These are phyloP conservation scores for Sebastolobus altivelis DNA, from an alignment of 2,797 vertebrate genomes.

Conservation along the genomic window DNA sequence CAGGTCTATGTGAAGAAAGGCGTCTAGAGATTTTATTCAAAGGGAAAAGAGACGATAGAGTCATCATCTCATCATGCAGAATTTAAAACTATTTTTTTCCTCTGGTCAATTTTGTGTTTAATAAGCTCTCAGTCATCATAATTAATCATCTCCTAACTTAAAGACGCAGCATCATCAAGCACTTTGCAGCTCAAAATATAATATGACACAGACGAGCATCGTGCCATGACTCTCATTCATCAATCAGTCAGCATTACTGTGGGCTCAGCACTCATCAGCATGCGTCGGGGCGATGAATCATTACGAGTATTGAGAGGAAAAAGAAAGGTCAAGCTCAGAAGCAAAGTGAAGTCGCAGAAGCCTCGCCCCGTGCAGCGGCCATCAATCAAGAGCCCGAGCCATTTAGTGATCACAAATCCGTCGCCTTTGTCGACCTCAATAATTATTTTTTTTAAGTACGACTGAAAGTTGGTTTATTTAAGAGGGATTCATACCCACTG, in stretches of 20 bases:
- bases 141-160: conserved; percentile 37
- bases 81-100: background rate
- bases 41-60: background rate
- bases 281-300: conserved; percentile 44
- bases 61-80: background rate
- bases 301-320: conserved; percentile 22
- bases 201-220: conserved; percentile 17
- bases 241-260: conserved; percentile 47
- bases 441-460: conserved; percentile 15
- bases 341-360: conserved; percentile 19
- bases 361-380: conserved; percentile 1
- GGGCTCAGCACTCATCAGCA: conserved; percentile 42
- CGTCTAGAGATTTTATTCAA: background rate
- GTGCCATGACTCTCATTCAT: conserved; percentile 33
- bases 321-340: conserved; percentile 51
- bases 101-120: conserved; percentile 17
- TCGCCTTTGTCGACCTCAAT: conserved; percentile 35
- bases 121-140: conserved; percentile 20
- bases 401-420: conserved; percentile 51
- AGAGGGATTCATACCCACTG: conserved; percentile 28
- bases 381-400: conserved; percentile 58
- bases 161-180: conserved; percentile 12
- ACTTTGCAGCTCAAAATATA: conserved; percentile 28
- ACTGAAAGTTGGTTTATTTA: conserved; percentile 51
- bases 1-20: background rate